Evolutionary conservation across 2,797 vertebrate genomes (phyloP), one percentile per base, ranked within the genome.

Genomic region (Sus cebifrons): DNA sequence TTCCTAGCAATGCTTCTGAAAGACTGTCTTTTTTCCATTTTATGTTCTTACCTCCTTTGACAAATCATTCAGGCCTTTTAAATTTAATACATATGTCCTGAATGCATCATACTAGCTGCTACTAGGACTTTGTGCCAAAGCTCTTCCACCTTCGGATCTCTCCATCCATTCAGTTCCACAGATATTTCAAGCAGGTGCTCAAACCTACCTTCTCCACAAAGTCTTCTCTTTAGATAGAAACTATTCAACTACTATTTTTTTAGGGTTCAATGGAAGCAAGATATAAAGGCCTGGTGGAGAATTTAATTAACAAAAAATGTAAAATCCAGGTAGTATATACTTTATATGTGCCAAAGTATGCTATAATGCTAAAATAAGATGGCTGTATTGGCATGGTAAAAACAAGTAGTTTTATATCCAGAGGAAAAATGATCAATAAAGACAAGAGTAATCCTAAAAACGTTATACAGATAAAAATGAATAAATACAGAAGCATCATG

Each of bases 181-280:
- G 16, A 60, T 36, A 27, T 5, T 75, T 77, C 58, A 86, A 44
- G 18, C 5, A 23, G 20, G n/a, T 13, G 13, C 71, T 56, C 44
- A 73, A 81, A 78, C 36, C 56, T 64, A 23, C n/a, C 11, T 64
- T 32, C 49, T 70, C 52, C 79, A 62, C 44, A 78, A 68, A 91
- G 25, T 29, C 62, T 79, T 89, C 84, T 82, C 9, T 36, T 81
- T 65, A 93, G 60, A 40, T 74, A 83, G 54, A 83, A 96, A 89
- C 54, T 86, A 74, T 32, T 92, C 64, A 86, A 13, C 54, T 29
- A 82, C 29, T 64, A 18, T 44, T 70, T 94, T 77, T 67, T 81
- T 67, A 85, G 67, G 56, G 86, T 32, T 86, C 54, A 92, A 3
- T 68, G 44, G 29, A 92, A 49, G 60, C 52, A 92, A 94, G 44